Conservation (phyloP, 2,113 vertebrate genomes). For the Scortum barcoo region DNA sequence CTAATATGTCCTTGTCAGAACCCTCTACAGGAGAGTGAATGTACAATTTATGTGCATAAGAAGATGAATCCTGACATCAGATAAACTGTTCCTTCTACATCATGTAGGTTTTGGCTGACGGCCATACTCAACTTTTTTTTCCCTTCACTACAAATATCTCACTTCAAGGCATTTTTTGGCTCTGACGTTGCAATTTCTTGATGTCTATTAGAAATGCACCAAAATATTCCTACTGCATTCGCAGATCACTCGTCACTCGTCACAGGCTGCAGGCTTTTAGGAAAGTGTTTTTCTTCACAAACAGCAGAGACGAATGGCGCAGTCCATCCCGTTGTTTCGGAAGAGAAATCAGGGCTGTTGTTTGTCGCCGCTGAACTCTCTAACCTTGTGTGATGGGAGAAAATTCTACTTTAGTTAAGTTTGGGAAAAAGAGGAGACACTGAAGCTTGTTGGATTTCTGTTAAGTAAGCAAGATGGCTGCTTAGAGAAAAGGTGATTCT, state of each 20-base stretch:
- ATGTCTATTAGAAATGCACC: background rate
- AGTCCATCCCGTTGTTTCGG: background rate
- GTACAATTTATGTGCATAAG: background rate
- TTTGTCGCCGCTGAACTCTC: background rate
- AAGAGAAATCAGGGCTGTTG: background rate
- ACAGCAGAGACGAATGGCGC: background rate
- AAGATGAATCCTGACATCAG: background rate
- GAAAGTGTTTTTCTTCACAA: background rate
- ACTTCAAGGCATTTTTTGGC: background rate
- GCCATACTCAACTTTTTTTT: background rate
- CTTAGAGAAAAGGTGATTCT: background rate
- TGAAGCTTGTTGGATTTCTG: background rate
- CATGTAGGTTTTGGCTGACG: background rate
- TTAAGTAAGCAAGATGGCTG: constrained; percentile 1
- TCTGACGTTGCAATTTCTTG: background rate
- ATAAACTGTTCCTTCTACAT: background rate
- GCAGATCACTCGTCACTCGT: background rate
- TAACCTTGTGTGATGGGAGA: background rate
- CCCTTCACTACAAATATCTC: background rate
- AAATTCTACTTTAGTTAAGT: background rate
- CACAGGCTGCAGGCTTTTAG: too few species aligned
- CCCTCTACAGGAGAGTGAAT: background rate
- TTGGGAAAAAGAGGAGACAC: background rate
- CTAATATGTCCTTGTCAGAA: background rate
- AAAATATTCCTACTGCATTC: background rate